phyloP scores from a whole-genome alignment of 2,888 invertebrate species.

The Flexamia atlantica region DNA sequence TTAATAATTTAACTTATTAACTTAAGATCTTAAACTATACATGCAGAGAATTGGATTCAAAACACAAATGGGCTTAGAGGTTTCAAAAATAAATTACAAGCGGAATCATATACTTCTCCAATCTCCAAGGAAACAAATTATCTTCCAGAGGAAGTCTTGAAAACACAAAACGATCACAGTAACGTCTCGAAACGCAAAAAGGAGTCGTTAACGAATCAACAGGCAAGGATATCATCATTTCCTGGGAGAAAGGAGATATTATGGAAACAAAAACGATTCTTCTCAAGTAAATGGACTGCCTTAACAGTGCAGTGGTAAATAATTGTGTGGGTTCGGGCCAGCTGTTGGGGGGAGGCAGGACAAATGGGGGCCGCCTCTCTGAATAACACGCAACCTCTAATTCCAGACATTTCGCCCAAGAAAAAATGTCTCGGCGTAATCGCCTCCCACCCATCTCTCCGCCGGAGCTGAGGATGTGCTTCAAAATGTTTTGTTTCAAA shows the following conservation, averaged over 20 bases:
- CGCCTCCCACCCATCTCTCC: constrained; percentile 27
- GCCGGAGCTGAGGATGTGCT: not conserved
- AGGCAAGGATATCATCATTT: constrained; percentile 45
- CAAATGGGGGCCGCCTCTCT: constrained; percentile 59
- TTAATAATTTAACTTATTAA: too few relatives aligned
- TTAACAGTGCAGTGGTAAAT: constrained; percentile 56
- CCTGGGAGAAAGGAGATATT: constrained; percentile 42
- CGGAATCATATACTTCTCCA: too few relatives aligned
- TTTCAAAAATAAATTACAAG: too few relatives aligned
- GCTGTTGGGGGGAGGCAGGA: constrained; percentile 35
- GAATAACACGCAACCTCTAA: constrained; percentile 62
- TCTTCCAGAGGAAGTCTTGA: too few relatives aligned
- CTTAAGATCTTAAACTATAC: too few relatives aligned
- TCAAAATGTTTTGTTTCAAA: too few relatives aligned
- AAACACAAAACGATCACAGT: not conserved
- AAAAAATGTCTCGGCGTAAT: constrained; percentile 51
- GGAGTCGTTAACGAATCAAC: constrained; percentile 22
- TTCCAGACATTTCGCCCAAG: constrained; percentile 59
- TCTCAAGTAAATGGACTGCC: constrained; percentile 50
- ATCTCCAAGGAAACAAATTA: too few relatives aligned
- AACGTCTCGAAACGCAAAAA: not conserved
- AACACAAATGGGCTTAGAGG: too few relatives aligned
- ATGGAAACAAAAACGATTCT: constrained; percentile 56
- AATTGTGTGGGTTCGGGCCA: constrained; percentile 59
- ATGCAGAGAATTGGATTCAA: too few relatives aligned